phyloP scores from a whole-genome alignment of 2,113 vertebrate genomes.

The Pampusana beccarii region DNA sequence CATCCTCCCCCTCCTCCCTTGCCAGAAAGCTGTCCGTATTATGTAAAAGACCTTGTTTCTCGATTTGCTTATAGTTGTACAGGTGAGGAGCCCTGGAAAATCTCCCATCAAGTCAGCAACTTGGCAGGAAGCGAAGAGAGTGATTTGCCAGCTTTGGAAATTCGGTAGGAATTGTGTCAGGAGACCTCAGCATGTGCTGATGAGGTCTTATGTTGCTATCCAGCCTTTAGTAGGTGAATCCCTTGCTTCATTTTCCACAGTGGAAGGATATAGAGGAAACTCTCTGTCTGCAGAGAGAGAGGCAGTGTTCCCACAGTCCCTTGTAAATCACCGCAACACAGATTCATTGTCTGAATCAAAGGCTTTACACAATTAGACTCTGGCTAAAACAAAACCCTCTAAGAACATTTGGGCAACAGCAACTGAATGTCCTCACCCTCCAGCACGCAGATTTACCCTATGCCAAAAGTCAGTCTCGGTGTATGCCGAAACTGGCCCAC shows the following conservation, averaged over 20 bases:
- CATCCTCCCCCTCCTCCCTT: background rate
- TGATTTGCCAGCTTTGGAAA: background rate
- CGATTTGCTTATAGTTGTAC: background rate
- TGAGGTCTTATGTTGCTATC: background rate
- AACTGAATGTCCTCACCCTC: background rate
- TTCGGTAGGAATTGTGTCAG: background rate
- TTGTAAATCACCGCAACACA: background rate
- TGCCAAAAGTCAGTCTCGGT: background rate
- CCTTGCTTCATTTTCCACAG: background rate
- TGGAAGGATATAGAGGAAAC: background rate
- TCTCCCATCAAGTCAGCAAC: background rate
- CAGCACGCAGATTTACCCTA: fast-evolving
- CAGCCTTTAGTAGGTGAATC: background rate
- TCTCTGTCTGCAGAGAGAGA: too few relatives aligned
- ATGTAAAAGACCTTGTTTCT: background rate
- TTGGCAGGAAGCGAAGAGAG: background rate
- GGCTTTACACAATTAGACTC: background rate
- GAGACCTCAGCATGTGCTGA: background rate
- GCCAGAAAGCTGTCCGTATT: background rate
- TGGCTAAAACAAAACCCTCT: background rate
- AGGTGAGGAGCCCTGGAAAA: background rate
- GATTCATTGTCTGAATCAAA: background rate
- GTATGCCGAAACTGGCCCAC: background rate
- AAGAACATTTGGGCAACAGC: background rate
- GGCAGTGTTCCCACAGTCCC: background rate